Conservation (phyloP, 2,113 vertebrate species). For the Poeciliopsis retropinna region DNA sequence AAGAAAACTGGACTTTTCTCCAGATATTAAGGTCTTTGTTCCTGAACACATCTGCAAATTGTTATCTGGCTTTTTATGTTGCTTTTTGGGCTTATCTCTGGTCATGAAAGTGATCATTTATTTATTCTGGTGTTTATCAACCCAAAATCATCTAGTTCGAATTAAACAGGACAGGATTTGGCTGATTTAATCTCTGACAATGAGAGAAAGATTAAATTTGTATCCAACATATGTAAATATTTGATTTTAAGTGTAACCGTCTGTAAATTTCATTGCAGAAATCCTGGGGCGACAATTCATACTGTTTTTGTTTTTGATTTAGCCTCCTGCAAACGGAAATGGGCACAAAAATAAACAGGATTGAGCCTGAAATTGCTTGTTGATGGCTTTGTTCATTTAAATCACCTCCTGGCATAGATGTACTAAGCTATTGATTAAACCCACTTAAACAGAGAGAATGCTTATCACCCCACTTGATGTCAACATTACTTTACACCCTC, state of each 20-base stretch:
- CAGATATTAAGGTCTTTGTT: too few species aligned
- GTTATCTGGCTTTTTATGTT: too few species aligned
- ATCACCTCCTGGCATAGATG: not conserved
- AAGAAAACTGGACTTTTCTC: too few species aligned
- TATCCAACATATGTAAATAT: not conserved
- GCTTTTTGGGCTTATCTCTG: not conserved
- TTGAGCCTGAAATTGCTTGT: not conserved
- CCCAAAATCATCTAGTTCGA: too few species aligned
- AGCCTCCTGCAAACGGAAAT: not conserved
- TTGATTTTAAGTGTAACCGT: not conserved
- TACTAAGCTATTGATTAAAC: not conserved
- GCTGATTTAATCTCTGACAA: not conserved
- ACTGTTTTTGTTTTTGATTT: not conserved
- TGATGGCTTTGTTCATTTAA: not conserved
- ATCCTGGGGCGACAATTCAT: not conserved
- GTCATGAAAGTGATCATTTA: too few species aligned
- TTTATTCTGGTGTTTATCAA: too few species aligned
- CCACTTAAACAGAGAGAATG: slow-evolving; percentile 16
- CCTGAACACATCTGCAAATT: too few species aligned
- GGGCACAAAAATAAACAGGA: not conserved
- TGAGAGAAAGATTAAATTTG: not conserved
- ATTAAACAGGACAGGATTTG: not conserved
- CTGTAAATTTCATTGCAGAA: not conserved
- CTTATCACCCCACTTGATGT: not conserved
- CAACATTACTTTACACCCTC: slow-evolving; percentile 3